phyloP scores from a whole-genome alignment of 2,888 invertebrate genomes.

The Pyrochroa serraticornis region DNA sequence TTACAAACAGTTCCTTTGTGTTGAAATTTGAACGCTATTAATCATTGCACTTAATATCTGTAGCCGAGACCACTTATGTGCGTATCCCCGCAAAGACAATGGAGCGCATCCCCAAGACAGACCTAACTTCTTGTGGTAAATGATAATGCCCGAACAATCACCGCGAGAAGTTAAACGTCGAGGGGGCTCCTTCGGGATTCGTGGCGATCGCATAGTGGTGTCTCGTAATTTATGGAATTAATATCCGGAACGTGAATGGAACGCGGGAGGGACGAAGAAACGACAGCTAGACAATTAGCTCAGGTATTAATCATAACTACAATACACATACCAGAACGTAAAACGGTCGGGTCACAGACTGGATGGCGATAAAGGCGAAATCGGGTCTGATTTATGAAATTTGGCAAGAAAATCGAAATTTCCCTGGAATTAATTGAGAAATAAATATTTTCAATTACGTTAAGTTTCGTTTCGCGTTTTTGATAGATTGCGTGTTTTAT shows the following conservation, averaged over 20 bases:
- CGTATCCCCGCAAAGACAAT: too few relatives aligned
- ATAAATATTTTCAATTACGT: constrained; percentile 1
- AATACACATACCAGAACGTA: constrained; percentile 16
- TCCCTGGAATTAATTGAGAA: constrained; percentile 5
- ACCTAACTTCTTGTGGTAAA: too few relatives aligned
- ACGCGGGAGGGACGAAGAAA: constrained; percentile 30
- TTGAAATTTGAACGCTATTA: too few relatives aligned
- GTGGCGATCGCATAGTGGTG: constrained; percentile 39
- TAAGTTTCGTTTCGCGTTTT: neutral
- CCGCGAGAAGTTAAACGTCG: too few relatives aligned
- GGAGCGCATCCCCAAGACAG: too few relatives aligned
- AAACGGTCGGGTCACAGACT: constrained; percentile 5
- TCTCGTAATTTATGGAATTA: constrained; percentile 55
- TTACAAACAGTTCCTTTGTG: too few relatives aligned
- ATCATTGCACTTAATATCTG: too few relatives aligned
- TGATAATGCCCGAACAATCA: too few relatives aligned
- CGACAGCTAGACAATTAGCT: constrained; percentile 42
- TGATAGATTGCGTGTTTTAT: constrained; percentile 13
- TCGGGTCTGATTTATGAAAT: constrained; percentile 19
- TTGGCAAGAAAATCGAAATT: constrained; percentile 10
- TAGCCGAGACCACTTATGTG: too few relatives aligned
- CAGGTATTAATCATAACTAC: constrained; percentile 46
- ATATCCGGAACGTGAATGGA: constrained; percentile 45
- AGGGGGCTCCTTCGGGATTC: constrained; percentile 2
- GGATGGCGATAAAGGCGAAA: constrained; percentile 16